phyloP scores from a whole-genome alignment of 2,888 invertebrate species.

The Chymomyza amoena region DNA sequence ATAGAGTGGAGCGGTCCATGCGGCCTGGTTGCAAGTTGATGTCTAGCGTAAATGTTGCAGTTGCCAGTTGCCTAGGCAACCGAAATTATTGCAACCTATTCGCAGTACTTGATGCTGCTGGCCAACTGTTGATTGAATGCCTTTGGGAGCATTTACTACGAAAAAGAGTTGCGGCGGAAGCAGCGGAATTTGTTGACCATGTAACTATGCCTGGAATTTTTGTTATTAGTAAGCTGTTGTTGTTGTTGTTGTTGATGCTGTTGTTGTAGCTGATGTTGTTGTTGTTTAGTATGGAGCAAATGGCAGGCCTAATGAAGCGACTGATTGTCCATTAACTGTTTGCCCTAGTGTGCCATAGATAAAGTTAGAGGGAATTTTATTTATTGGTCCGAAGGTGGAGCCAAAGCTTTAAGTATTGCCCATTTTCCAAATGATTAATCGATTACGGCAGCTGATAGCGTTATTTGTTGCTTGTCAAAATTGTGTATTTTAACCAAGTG shows the following conservation, averaged over 20 bases:
- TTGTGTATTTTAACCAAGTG: not conserved
- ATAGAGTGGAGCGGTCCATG: not conserved
- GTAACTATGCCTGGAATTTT: conserved; percentile 10
- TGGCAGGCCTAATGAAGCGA: conserved; percentile 55
- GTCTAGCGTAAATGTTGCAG: not conserved
- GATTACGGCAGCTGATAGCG: not conserved
- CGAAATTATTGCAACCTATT: not conserved
- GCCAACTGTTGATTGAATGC: conserved; percentile 45
- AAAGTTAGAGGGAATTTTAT: not conserved
- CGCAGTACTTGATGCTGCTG: not conserved
- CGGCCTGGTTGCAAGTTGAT: not conserved
- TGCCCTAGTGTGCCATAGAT: conserved; percentile 17
- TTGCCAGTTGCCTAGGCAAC: not conserved
- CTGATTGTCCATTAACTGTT: conserved; percentile 47
- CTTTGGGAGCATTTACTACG: conserved; percentile 13
- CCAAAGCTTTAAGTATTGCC: not conserved
- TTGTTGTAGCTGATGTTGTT: too few species aligned
- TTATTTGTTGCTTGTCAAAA: not conserved
- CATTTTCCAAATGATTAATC: not conserved
- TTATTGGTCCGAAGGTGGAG: not conserved
- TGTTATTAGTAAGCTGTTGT: conserved; percentile 1
- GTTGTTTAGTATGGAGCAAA: not conserved
- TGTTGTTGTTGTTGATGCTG: conserved; percentile 9
- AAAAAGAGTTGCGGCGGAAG: not conserved
- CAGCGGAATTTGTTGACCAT: conserved; percentile 1